A percentile compares a stretch with the other conserved stretches of the same genome.
phyloP scores from a whole-genome alignment of 30 jellyfish, hydroid and myxozoan genomes.

The Pseudorhiza aurosa region DNA sequence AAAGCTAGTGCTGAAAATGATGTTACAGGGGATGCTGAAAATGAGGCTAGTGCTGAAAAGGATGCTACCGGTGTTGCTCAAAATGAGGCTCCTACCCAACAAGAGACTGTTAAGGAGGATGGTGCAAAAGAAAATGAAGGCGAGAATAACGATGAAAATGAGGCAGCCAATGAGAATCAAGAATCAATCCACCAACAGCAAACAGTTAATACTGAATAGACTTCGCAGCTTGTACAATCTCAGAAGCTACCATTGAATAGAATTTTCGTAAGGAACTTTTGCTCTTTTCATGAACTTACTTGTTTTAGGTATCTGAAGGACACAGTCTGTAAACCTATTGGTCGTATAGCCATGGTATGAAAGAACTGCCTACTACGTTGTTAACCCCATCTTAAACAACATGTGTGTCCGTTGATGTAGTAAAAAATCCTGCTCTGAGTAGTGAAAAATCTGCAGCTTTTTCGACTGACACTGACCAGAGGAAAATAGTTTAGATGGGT shows the following conservation, averaged over 20 bases:
- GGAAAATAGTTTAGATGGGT: too few relatives aligned
- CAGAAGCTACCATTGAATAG: not conserved
- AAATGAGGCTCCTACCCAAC: not conserved
- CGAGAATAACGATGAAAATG: constrained; percentile 11
- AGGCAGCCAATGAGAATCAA: constrained; percentile 18
- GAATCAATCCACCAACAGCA: not conserved
- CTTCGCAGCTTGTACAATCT: not conserved
- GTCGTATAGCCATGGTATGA: too few relatives aligned
- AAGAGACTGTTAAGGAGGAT: not conserved
- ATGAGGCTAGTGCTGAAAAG: not conserved
- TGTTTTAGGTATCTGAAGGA: too few relatives aligned
- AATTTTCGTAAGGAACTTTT: too few relatives aligned
- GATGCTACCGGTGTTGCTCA: not conserved
- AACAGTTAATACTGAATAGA: constrained; percentile 19
- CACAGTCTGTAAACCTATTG: too few relatives aligned
- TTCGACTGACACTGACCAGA: too few relatives aligned
- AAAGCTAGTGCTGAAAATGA: not conserved
- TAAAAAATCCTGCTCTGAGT: too few relatives aligned
- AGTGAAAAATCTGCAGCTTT: too few relatives aligned
- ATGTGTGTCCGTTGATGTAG: too few relatives aligned
- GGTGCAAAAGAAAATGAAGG: not conserved
- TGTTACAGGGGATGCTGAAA: not conserved
- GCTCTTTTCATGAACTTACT: too few relatives aligned
- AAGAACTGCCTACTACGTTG: too few relatives aligned
- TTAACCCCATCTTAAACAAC: too few relatives aligned